Percentiles rank a stretch among this genome's conserved stretches.
phyloP scores from a whole-genome alignment of 2,888 invertebrate genomes.

The Eristalis pertinax region DNA sequence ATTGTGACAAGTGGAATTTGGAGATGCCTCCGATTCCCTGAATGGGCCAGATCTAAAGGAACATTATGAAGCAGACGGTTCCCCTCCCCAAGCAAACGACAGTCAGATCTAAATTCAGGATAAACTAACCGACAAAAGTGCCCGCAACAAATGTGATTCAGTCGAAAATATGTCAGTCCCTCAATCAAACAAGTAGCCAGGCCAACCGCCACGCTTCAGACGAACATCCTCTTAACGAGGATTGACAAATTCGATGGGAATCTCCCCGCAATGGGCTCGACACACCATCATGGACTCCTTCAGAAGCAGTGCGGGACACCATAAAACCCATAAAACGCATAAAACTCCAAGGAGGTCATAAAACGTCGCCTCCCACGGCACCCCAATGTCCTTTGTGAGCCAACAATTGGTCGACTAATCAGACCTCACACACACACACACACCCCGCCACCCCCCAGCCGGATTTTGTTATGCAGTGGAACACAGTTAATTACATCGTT shows the following conservation, averaged over 20 bases:
- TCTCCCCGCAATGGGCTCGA: not conserved
- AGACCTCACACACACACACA: not conserved
- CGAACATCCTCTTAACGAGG: not conserved
- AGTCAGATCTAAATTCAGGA: too few species aligned
- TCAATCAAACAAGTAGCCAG: not conserved
- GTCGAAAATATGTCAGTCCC: not conserved
- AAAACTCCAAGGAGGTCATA: not conserved
- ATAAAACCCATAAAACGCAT: not conserved
- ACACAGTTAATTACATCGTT: conserved; percentile 66
- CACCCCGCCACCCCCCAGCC: not conserved
- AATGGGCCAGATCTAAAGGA: too few species aligned
- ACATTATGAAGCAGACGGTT: too few species aligned
- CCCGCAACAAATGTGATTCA: not conserved
- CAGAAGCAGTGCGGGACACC: not conserved
- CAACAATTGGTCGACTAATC: conserved; percentile 18
- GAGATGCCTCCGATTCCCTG: too few species aligned
- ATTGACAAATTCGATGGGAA: not conserved
- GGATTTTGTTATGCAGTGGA: conserved; percentile 39
- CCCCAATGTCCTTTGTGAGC: not conserved
- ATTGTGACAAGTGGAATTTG: too few species aligned
- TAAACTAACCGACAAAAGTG: too few species aligned
- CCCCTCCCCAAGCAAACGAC: too few species aligned
- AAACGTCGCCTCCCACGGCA: not conserved
- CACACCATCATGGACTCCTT: not conserved
- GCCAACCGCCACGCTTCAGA: not conserved